These are phyloP conservation scores for Salarias fasciatus DNA, from an alignment of 2,797 vertebrate species.

Conservation along the genomic window DNA sequence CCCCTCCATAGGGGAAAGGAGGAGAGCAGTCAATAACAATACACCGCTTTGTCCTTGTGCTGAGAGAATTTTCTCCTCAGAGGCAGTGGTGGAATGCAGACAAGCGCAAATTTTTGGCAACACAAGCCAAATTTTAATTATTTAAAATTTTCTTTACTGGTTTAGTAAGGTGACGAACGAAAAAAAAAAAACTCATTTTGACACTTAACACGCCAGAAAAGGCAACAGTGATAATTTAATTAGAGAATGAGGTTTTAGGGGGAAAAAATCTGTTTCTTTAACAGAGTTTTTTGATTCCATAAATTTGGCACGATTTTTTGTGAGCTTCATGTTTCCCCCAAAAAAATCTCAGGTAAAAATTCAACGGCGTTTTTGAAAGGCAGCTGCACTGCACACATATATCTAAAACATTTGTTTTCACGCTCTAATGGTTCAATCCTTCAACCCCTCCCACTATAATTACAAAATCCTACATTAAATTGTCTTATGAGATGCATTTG, in stretches of 20 bases:
- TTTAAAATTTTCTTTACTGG: conserved; percentile 31
- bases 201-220: background rate
- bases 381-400: conserved; percentile 20
- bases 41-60: conserved; percentile 52
- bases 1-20: background rate
- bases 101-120: conserved; percentile 42
- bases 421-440: background rate
- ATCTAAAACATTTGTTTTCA: conserved; percentile 6
- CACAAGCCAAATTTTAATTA: conserved; percentile 30
- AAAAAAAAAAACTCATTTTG: conserved; percentile 12
- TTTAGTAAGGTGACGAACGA: conserved; percentile 32
- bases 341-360: conserved; percentile 17
- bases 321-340: background rate
- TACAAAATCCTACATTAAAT: background rate
- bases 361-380: background rate
- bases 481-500: background rate
- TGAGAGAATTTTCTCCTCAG: conserved; percentile 33
- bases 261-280: no score
- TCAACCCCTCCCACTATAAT: background rate
- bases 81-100: conserved; percentile 70
- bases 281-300: no score
- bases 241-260: background rate
- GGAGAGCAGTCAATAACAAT: conserved; percentile 15
- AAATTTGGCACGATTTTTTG: background rate
- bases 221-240: conserved; percentile 10